Base-by-base conservation (phyloP, 2,113 vertebrate genomes). In the Seriola quinqueradiata region DNA sequence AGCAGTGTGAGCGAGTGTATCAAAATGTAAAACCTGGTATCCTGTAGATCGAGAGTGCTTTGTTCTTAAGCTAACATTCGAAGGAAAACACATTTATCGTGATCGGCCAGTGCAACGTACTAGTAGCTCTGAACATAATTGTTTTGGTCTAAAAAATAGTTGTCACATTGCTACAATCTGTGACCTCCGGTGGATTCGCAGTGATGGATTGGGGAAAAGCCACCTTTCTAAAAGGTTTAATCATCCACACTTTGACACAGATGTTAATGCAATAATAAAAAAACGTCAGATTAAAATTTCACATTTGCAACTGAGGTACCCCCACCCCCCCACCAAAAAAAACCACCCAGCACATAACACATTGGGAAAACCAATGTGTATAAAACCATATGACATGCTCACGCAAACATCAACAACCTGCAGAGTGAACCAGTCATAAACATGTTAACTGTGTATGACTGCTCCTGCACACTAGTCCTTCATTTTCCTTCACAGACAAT, bases 221-320 rank as follows among this genome's bases (percentile, higher is more conserved):
- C 81, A 71, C 87, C 84, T 83, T 86, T 58, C 66, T 66, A 69
- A 81, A 84, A 79, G 82, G 74, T 73, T 74, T 46, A 87, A 81
- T 73, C 82, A 61, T 71, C 86, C 83, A 84, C 71, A 85, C 70
- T 72, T 70, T 71, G 76, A 93, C 77, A 90, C 50, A 74, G 69
- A 90, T 87, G 88, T 93, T 92, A 91, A 94, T 87, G 73, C 70
- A 83, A 92, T 71, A 76, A 87, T 66, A 67, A 80, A 84, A 88
- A 85, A 87, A 87, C 86, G 58, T 88, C 82, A 60, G 81, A 90
- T 87, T 89, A 82, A 87, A 91, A 92, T 81, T 89, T 95, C 95
- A 95, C 94, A 95, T 95, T 94, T 93, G 85, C 70, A 91, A 88
- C 79, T 83, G 85, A 92, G 87, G 87, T 87, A 76, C 65, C 76